Evolutionary conservation across 1,140 invertebrate genomes (phyloP).

Genomic region (Formica selysi): DNA sequence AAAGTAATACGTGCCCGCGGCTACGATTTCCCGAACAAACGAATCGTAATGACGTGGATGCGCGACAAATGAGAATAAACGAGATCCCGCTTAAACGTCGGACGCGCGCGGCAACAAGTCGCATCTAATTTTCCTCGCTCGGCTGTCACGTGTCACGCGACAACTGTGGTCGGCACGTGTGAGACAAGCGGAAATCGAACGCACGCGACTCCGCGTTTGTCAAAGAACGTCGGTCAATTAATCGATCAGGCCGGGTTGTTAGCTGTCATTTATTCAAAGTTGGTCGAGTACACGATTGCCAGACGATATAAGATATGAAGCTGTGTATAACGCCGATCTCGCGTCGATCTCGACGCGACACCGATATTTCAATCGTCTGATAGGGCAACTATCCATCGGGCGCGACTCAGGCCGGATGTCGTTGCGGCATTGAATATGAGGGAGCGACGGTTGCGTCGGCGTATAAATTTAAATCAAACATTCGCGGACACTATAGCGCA

Average conservation of each 20-base stretch:
- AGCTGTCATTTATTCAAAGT: constrained; percentile 16
- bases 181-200: constrained; percentile 36
- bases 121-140: constrained; percentile 45
- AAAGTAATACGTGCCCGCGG: constrained; percentile 63
- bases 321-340: constrained; percentile 2
- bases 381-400: constrained; percentile 51
- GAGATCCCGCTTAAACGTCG: constrained; percentile 39
- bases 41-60: constrained; percentile 64
- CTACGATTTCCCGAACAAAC: constrained; percentile 69
- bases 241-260: neutral
- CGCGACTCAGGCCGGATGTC: constrained; percentile 52
- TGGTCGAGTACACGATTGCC: constrained; percentile 31
- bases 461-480: constrained; percentile 56
- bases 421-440: constrained; percentile 35
- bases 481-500: constrained; percentile 10
- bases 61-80: constrained; percentile 39
- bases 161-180: neutral
- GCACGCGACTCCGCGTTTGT: neutral
- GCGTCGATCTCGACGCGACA: constrained; percentile 30
- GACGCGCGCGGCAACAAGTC: constrained; percentile 25
- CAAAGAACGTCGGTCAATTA: constrained; percentile 26
- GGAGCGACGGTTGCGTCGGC: neutral
- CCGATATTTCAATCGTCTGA: constrained; percentile 49
- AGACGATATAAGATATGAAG: neutral
- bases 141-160: constrained; percentile 7